Evolutionary conservation across 35 echinoderm and acorn worm species (phyloP).

Genomic region (Amphiura filiformis): DNA sequence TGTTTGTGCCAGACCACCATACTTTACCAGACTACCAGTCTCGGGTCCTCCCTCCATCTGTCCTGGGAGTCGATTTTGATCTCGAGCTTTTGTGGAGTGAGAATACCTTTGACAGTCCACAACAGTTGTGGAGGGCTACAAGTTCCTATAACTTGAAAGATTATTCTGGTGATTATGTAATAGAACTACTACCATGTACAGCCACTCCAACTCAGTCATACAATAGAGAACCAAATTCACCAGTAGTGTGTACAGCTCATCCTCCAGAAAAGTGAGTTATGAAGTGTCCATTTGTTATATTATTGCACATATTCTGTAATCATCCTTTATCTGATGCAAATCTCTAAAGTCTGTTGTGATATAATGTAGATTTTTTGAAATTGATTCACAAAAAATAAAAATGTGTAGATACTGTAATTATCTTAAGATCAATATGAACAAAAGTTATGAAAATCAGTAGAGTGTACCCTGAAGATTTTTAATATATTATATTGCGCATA

Average conservation of each 20-base stretch:
- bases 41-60: constrained; percentile 73
- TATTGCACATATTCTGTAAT: neutral
- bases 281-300: neutral
- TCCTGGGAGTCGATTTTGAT: constrained; percentile 80
- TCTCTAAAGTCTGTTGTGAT: neutral
- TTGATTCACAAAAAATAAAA: too few species aligned
- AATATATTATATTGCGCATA: too few species aligned
- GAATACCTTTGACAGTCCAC: constrained; percentile 90
- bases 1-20: constrained; percentile 88
- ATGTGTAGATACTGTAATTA: too few species aligned
- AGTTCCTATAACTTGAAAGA: constrained; percentile 96
- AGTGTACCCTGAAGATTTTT: too few species aligned
- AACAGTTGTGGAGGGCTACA: constrained; percentile 94
- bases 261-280: constrained; percentile 83
- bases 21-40: constrained; percentile 88
- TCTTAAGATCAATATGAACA: too few species aligned
- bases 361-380: neutral
- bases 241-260: constrained; percentile 94
- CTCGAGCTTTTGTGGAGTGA: constrained; percentile 93
- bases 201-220: constrained; percentile 92
- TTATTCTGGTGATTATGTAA: constrained; percentile 98
- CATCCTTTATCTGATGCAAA: neutral
- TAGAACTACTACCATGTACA: constrained; percentile 92
- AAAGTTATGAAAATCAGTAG: too few species aligned
- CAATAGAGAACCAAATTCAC: constrained; percentile 53